Evolutionary conservation across 2,888 invertebrate species (phyloP).

Genomic region (Trichopoda pennipes): DNA sequence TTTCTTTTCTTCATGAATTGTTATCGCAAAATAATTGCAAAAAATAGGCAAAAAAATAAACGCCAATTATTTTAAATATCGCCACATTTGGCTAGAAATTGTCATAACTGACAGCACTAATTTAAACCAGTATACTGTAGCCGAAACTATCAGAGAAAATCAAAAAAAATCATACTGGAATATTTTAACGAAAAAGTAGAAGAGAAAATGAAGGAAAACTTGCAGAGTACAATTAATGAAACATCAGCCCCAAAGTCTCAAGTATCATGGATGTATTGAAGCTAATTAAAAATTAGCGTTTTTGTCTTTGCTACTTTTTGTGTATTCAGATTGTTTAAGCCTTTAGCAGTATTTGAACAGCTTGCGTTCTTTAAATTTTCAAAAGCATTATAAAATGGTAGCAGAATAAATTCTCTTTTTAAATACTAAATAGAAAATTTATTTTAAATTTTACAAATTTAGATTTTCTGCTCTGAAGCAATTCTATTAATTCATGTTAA

Average conservation of each 20-base stretch:
- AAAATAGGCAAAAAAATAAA: no score
- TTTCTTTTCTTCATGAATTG: no score
- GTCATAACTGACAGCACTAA: no score
- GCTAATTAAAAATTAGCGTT: constrained; percentile 53
- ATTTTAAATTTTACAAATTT: neutral
- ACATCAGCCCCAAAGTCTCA: constrained; percentile 47
- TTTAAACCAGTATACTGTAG: neutral
- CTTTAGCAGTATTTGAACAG: constrained; percentile 40
- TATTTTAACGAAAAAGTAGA: neutral
- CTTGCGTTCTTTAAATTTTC: constrained; percentile 24
- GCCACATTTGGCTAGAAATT: no score
- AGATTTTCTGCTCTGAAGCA: no score
- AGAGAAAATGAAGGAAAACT: constrained; percentile 10
- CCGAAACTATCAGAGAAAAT: constrained; percentile 42
- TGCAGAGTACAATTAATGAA: constrained; percentile 49
- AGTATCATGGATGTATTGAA: constrained; percentile 54
- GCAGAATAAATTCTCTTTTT: neutral
- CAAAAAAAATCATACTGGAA: constrained; percentile 28
- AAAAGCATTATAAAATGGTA: constrained; percentile 9
- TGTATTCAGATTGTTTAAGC: constrained; percentile 11
- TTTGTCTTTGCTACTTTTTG: neutral
- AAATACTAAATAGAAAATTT: neutral
- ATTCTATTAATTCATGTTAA: no score
- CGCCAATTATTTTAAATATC: no score
- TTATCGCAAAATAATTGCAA: no score